phyloP scores from a whole-genome alignment of 2,888 invertebrate species.

The Linnaemya vulpina region DNA sequence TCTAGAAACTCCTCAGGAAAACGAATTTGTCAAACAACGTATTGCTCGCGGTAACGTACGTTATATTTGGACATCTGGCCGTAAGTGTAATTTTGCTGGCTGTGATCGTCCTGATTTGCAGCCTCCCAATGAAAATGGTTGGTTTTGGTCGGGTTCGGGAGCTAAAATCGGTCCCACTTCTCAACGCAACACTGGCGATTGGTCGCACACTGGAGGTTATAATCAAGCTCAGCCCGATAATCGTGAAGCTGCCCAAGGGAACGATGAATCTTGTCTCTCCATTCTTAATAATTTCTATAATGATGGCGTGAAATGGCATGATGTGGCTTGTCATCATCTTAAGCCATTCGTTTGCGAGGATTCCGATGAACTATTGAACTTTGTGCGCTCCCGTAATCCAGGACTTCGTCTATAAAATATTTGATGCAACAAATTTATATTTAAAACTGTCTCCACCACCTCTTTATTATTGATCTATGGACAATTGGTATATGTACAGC shows the following conservation, averaged over 20 bases:
- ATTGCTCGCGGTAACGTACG: slow-evolving; percentile 90
- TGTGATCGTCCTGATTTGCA: slow-evolving; percentile 92
- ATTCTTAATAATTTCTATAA: slow-evolving; percentile 96
- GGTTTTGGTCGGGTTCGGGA: slow-evolving; percentile 97
- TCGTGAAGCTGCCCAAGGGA: slow-evolving; percentile 94
- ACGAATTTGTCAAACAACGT: slow-evolving; percentile 94
- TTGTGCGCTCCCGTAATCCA: slow-evolving; percentile 94
- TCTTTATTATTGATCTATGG: slow-evolving; percentile 40
- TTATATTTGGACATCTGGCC: slow-evolving; percentile 96
- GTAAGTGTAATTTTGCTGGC: slow-evolving; percentile 96
- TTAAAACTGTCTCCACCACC: slow-evolving; percentile 19
- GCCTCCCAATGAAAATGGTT: slow-evolving; percentile 93
- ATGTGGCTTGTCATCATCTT: slow-evolving; percentile 93
- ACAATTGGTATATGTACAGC: slow-evolving; percentile 36
- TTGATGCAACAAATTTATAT: slow-evolving; percentile 3
- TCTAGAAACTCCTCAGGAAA: slow-evolving; percentile 94
- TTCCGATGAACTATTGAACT: slow-evolving; percentile 94
- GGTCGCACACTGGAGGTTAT: slow-evolving; percentile 94
- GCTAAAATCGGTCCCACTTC: slow-evolving; percentile 95
- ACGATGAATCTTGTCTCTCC: slow-evolving; percentile 94
- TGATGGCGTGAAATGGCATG: slow-evolving; percentile 94
- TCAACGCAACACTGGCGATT: slow-evolving; percentile 94
- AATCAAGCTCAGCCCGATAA: slow-evolving; percentile 95
- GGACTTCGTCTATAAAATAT: slow-evolving; percentile 88
- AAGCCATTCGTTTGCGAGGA: slow-evolving; percentile 96